These are phyloP conservation scores for Amphipyra tragopoginis DNA, from an alignment of 2,888 invertebrate species.

Conservation along the genomic window DNA sequence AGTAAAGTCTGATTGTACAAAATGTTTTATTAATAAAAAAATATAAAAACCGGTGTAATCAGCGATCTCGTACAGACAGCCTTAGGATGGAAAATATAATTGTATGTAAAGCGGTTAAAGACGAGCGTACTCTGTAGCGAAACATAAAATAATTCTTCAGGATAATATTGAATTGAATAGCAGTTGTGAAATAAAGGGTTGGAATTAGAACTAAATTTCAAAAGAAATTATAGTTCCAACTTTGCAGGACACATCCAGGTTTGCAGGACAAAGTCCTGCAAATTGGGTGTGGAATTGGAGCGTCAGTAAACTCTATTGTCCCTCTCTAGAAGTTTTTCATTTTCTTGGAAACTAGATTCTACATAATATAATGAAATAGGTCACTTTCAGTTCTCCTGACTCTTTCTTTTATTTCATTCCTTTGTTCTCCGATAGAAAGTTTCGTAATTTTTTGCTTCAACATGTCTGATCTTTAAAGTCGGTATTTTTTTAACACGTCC, in stretches of 20 bases:
- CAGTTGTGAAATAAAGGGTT: too few relatives aligned
- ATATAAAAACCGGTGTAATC: neutral
- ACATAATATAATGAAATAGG: constrained; percentile 14
- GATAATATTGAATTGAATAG: too few relatives aligned
- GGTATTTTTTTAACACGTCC: neutral
- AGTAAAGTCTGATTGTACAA: neutral
- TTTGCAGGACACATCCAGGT: too few relatives aligned
- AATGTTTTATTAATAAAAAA: neutral
- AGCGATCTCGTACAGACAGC: constrained; percentile 12
- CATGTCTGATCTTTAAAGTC: neutral
- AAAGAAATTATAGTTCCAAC: too few relatives aligned
- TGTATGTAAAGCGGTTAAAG: neutral
- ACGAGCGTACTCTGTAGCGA: neutral
- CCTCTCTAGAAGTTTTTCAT: neutral
- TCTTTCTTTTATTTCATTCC: constrained; percentile 28
- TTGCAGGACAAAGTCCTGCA: neutral
- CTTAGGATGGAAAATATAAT: constrained; percentile 3
- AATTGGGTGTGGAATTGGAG: neutral
- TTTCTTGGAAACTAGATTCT: constrained; percentile 16
- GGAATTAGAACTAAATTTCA: too few relatives aligned
- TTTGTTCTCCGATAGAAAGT: constrained; percentile 26
- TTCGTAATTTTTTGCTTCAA: constrained; percentile 11
- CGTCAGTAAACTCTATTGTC: neutral
- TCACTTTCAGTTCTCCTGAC: constrained; percentile 1
- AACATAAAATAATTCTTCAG: neutral